Evolutionary conservation across 2,797 vertebrate genomes (phyloP), one percentile per base, ranked within the genome.

Genomic region (Crenuchus spilurus): DNA sequence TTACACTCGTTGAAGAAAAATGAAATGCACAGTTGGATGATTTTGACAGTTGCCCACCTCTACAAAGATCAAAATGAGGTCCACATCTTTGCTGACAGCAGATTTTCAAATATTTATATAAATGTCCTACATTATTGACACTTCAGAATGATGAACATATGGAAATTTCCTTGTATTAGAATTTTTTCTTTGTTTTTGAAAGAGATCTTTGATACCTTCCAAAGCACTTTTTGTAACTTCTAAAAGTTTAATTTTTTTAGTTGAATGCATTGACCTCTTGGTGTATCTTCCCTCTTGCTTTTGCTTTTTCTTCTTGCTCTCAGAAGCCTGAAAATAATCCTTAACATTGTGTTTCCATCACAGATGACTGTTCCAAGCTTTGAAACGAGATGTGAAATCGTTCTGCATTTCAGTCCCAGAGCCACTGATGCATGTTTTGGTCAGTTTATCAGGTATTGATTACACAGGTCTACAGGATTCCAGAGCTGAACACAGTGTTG

Each of bases 391-490:
- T 54, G 33, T 18, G 26, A 16, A 26, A 31, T n/a, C 13, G n/a
- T 49, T 68, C 14, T 31, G 0, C 9, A 11, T 63, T 11, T 55
- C 24, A 11, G n/a, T 33, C 30, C 18, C 35, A 37, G 20, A 52
- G 48, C 37, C 68, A 11, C 30, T 26, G 18, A 14, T 13, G 4
- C 54, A 62, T 71, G 30, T 52, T 22, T 16, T 54, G 69, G 44
- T 66, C 48, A 60, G 30, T 51, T 65, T 46, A 22, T 46, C 52
- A 33, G 55, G 22, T 76, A 26, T 78, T 49, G 60, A 70, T 65
- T 37, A 35, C 30, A 20, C 7, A 18, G 30, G 16, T 35, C 30
- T 35, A n/a, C 52, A 31, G 18, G 13, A 30, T 13, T 54, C 30
- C 1, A 16, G 4, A 26, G 51, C n/a, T n/a, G n/a, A n/a, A n/a